Conservation (phyloP, 1,140 invertebrate genomes). For the Phenacoccus solenopsis region DNA sequence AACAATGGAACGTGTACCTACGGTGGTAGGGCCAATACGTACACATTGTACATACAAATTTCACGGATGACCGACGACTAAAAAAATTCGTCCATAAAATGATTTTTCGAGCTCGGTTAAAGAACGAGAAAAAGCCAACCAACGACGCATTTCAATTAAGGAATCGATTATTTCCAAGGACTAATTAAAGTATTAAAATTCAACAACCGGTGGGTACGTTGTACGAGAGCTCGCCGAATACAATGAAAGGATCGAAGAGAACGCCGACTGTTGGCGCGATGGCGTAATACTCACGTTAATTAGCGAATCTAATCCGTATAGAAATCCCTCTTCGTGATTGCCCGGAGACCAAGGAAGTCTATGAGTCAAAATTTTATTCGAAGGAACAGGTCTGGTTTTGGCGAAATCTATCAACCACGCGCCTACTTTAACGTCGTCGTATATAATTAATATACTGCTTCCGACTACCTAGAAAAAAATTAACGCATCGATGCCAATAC, state of each 20-base stretch:
- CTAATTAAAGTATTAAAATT: not conserved
- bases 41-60: too few relatives aligned
- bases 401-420: constrained; percentile 96
- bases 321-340: constrained; percentile 89
- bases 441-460: constrained; percentile 86
- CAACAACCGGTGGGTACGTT: not conserved
- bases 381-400: constrained; percentile 67
- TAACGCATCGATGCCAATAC: not conserved
- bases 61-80: too few relatives aligned
- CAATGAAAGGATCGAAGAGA: not conserved
- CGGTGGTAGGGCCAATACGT: too few relatives aligned
- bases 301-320: constrained; percentile 79
- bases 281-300: constrained; percentile 42
- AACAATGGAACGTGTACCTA: too few relatives aligned
- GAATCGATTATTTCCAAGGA: not conserved
- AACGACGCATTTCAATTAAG: not conserved
- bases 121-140: too few relatives aligned
- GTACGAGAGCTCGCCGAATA: not conserved
- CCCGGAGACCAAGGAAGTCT: constrained; percentile 67
- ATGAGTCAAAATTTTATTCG: constrained; percentile 57
- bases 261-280: not conserved
- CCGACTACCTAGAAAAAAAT: constrained; percentile 62
- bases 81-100: too few relatives aligned
- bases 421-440: constrained; percentile 71
- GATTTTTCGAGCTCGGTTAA: too few relatives aligned